Base-by-base conservation (phyloP, 2,888 invertebrate genomes). In the Lycophotia porphyrea region DNA sequence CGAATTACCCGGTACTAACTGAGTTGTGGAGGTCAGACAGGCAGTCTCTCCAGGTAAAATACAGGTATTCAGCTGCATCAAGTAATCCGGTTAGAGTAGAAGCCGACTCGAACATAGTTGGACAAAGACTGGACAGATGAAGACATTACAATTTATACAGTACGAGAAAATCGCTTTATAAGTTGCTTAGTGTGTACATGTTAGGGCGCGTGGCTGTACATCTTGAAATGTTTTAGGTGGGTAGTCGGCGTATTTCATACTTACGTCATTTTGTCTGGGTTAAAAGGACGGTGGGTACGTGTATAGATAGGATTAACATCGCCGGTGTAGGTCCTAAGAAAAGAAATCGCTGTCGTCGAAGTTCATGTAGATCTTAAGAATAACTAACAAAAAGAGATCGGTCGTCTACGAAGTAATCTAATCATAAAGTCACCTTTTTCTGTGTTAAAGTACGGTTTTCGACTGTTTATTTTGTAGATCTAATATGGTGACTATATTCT, bases 241-340 rank as follows among this genome's bases (percentile, higher is more conserved):
- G 18, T 42, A 39, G 39, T 72, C 34, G 24, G 11, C 42, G 5
- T 39, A 36, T 70, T 78, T 60, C 15, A n/a, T 66, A 34, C 77
- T 27, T 9, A 42, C 42, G 49, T 49, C 49, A 74, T 52, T 27
- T 44, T 18, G 27, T 66, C 9, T 52, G 42, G 39, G 34, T 64
- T 49, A 24, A 34, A 65, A 49, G n/a, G 15, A 21, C 5, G 11
- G 2, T 9, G 21, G 34, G 18, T 52, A 7, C 39, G 21, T 4
- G 7, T 44, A 34, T 24, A 42, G 21, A 39, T 42, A 4, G 21
- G 31, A 42, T 72, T 55, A n/a, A 34, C 1, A 11, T 39, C 8
- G 24, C 31, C 36, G 49, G 11, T 31, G 15, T 36, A 70, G 21
- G 13, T 24, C 31, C 7, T 36, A 71, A 31, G 36, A 47, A 71